These are phyloP conservation scores for Cephus pygmeus DNA, from an alignment of 2,888 invertebrate genomes.

Conservation along the genomic window DNA sequence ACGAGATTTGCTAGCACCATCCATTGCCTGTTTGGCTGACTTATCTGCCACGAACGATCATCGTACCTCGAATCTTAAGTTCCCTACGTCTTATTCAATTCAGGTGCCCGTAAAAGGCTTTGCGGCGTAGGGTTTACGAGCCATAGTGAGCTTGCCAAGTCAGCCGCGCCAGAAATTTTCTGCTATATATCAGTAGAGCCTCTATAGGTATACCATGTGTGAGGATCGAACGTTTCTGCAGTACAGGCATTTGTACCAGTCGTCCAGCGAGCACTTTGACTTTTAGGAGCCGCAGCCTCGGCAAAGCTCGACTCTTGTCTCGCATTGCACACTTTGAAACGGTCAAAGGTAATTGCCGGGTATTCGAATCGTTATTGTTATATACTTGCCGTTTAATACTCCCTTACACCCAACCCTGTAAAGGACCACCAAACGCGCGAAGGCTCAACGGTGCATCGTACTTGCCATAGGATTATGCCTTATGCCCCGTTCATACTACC, in stretches of 20 bases:
- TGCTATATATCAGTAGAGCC: not conserved
- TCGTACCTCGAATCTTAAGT: constrained; percentile 20
- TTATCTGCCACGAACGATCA: not conserved
- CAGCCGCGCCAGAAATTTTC: constrained; percentile 11
- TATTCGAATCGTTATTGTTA: not conserved
- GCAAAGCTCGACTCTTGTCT: not conserved
- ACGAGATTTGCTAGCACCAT: not conserved
- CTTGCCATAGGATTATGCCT: not conserved
- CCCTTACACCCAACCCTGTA: not conserved
- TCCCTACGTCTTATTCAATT: constrained; percentile 26
- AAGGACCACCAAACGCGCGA: not conserved
- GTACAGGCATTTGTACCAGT: constrained; percentile 7
- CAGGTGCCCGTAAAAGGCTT: constrained; percentile 25
- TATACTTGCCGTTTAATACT: not conserved
- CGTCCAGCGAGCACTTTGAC: constrained; percentile 25
- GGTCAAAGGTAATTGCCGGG: not conserved
- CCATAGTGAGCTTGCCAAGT: constrained; percentile 6
- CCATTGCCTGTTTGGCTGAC: not conserved
- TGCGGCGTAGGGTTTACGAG: constrained; percentile 26
- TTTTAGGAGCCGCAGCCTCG: constrained; percentile 18
- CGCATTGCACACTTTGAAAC: not conserved
- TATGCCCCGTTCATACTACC: not conserved
- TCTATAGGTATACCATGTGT: not conserved
- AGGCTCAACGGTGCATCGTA: not conserved
- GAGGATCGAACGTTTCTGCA: not conserved